These are phyloP conservation scores for Macrotrachela quadricornifera DNA, from an alignment of 1,140 invertebrate species.

Conservation along the genomic window DNA sequence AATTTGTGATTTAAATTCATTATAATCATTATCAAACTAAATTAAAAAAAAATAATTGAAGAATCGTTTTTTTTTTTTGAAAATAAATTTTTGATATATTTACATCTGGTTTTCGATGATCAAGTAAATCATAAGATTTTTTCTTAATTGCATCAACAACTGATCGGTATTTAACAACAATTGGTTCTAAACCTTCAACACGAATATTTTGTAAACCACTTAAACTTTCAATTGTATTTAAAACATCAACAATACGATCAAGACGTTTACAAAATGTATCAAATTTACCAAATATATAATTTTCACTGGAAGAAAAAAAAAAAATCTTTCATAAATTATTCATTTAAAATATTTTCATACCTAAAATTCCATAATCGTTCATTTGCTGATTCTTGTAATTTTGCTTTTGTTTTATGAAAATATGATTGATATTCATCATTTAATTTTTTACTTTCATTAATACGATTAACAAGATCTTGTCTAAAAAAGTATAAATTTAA, in stretches of 20 bases:
- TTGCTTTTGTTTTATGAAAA: constrained; percentile 34
- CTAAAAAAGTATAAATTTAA: too few relatives aligned
- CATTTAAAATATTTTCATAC: constrained; percentile 16
- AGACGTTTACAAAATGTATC: constrained; percentile 71
- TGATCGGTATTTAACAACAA: constrained; percentile 24
- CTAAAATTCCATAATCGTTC: constrained; percentile 61
- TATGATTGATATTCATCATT: constrained; percentile 46
- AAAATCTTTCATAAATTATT: too few relatives aligned
- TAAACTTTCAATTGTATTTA: constrained; percentile 53
- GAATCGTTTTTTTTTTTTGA: not conserved
- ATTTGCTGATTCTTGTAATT: constrained; percentile 32
- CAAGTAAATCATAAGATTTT: constrained; percentile 70
- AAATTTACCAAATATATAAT: constrained; percentile 87
- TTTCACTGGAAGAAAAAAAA: constrained; percentile 39
- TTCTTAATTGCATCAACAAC: constrained; percentile 49
- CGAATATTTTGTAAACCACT: constrained; percentile 21
- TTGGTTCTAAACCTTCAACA: constrained; percentile 28
- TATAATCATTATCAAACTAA: constrained; percentile 58
- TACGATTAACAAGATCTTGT: constrained; percentile 35
- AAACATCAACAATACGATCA: constrained; percentile 62
- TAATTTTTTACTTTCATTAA: constrained; percentile 64
- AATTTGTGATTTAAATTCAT: constrained; percentile 52
- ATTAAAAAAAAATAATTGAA: constrained; percentile 10
- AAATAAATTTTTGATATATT: not conserved
- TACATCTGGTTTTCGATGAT: constrained; percentile 57